Base-by-base conservation (phyloP, 2,113 vertebrate species). In the Pitta sordida region DNA sequence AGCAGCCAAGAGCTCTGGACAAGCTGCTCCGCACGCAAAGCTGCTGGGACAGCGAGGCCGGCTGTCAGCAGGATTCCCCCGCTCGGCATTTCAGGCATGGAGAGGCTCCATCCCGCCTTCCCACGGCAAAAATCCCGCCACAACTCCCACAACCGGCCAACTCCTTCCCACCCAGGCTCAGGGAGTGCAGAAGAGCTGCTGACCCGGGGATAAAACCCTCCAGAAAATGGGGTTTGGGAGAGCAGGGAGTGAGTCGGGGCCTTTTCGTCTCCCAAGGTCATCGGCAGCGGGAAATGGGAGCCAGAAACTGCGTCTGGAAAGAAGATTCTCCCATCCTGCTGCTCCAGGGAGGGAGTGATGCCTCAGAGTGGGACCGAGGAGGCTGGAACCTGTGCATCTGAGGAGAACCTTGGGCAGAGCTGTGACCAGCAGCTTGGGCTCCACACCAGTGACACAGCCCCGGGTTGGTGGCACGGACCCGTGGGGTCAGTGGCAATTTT, bases 51-150 rank as follows among this genome's bases (percentile, higher is more conserved):
- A 81, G 79, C 64, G 16, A 65, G 71, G 80, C 68, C 3, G 21
- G 46, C 48, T 43, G 58, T 69, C 93, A 84, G 82, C 82, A 91
- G 88, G 85, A 94, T 74, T 91, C 67, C 85, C 96, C 90, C 90
- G 24, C 75, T 58, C 1, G 0, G 4, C 20, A 91, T 77, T 78
- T 4, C 64, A 63, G 85, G 70, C 41, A 53, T 29, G 4, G 51
- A 10, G 59, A 59, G 67, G 76, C 70, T 68, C 8, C 59, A 73
- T 60, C 63, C 64, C 21, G 6, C 44, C 44, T 68, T 56, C 27
- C 69, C 32, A 29, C 16, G 36, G 12, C 4, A 53, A 44, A 87
- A 82, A 75, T 6, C 73, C 83, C 17, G 0, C 19, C 64, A 6
- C 13, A 65, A 36, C 24, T 48, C 44, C 2, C 60, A 26, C 43